Percentiles rank a stretch among this genome's conserved stretches.
Evolutionary conservation across 2,888 invertebrate genomes (phyloP).

Genomic region (Archips crataeganus): DNA sequence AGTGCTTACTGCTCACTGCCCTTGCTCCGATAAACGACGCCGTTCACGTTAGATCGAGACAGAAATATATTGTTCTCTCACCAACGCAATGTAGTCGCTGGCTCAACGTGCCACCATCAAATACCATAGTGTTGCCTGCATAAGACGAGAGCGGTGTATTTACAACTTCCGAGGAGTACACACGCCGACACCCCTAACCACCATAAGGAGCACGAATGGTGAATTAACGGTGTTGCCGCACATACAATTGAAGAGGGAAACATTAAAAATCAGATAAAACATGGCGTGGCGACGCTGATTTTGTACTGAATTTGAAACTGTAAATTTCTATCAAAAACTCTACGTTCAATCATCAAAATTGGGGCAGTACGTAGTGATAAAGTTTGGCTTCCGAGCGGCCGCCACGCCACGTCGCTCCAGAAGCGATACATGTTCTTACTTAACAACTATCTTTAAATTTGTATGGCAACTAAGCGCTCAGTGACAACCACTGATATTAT

Average conservation of each 20-base stretch:
- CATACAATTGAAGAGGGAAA: conserved; percentile 43
- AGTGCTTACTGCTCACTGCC: not conserved
- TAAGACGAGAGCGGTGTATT: conserved; percentile 56
- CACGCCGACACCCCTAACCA: not conserved
- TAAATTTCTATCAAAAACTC: conserved; percentile 34
- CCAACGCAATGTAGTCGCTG: not conserved
- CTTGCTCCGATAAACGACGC: not conserved
- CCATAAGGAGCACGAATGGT: not conserved
- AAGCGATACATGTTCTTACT: conserved; percentile 67
- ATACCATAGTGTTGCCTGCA: conserved; percentile 25
- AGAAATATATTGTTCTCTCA: not conserved
- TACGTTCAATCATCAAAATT: conserved; percentile 11
- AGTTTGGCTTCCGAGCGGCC: conserved; percentile 31
- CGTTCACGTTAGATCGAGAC: not conserved
- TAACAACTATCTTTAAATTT: conserved; percentile 78
- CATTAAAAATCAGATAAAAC: conserved; percentile 48
- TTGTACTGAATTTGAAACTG: conserved; percentile 40
- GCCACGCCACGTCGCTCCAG: conserved; percentile 53
- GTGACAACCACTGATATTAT: conserved; percentile 77
- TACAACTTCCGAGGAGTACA: conserved; percentile 58
- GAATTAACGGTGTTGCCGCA: not conserved
- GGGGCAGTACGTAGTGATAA: conserved; percentile 7
- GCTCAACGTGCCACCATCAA: not conserved
- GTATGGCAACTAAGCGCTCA: conserved; percentile 85
- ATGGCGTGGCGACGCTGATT: conserved; percentile 47